Percentiles rank a stretch among this genome's conserved stretches.
These are phyloP conservation scores for Sigmodon hispidus DNA, from an alignment of 2,113 vertebrate species.

Conservation along the genomic window DNA sequence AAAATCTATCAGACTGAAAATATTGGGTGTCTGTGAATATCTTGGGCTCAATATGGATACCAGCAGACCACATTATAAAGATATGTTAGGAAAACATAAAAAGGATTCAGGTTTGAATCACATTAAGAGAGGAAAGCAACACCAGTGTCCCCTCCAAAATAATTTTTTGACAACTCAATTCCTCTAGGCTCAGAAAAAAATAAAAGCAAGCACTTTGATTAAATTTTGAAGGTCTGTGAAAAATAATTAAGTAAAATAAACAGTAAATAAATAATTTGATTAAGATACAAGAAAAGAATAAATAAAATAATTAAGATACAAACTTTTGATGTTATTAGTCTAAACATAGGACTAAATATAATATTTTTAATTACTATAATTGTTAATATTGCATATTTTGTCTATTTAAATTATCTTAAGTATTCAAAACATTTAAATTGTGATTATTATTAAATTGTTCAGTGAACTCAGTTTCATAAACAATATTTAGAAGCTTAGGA, in stretches of 20 bases:
- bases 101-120: neutral
- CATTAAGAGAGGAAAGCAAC: neutral
- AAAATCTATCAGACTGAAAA: neutral
- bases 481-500: neutral
- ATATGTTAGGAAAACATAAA: neutral
- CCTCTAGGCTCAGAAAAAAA: neutral
- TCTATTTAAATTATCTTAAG: neutral
- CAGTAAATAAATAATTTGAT: no score
- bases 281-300: no score
- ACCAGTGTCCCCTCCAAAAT: neutral
- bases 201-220: neutral
- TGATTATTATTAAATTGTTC: neutral
- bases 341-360: neutral
- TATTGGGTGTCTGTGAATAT: neutral
- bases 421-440: constrained; percentile 16
- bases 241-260: no score
- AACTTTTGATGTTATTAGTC: neutral
- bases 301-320: neutral
- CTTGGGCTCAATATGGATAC: no score
- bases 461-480: constrained; percentile 32
- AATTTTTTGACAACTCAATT: neutral
- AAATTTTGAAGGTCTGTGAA: constrained; percentile 1
- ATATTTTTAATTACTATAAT: neutral
- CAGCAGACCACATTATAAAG: neutral
- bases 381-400: neutral